Conservation (phyloP, 2,888 invertebrate species). For the Yponomeuta cagnagella region DNA sequence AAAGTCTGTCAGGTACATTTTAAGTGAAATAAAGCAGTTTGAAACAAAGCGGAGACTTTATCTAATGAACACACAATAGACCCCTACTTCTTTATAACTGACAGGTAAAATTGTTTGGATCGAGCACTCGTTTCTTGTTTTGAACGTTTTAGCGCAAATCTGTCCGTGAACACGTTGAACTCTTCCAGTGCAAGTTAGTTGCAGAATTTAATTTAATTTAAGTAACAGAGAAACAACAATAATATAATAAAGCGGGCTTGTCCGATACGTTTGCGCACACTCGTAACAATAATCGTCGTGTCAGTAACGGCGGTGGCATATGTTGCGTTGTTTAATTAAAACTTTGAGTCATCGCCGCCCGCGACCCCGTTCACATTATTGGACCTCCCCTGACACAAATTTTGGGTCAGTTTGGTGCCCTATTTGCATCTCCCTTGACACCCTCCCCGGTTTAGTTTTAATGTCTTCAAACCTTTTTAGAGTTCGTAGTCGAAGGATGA, state of each 20-base stretch:
- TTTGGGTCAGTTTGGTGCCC: background rate
- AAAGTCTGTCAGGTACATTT: too few relatives aligned
- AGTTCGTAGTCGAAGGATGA: too few relatives aligned
- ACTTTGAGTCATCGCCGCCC: constrained; percentile 59
- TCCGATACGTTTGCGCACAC: constrained; percentile 26
- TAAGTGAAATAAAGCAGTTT: too few relatives aligned
- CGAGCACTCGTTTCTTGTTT: too few relatives aligned
- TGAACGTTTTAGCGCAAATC: too few relatives aligned
- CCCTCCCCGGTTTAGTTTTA: too few relatives aligned
- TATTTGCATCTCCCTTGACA: background rate
- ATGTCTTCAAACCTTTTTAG: too few relatives aligned
- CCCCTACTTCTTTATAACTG: too few relatives aligned
- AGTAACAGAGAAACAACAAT: background rate
- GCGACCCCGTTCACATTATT: constrained; percentile 48
- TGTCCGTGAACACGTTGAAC: too few relatives aligned
- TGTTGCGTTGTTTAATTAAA: constrained; percentile 68
- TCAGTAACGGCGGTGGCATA: constrained; percentile 54
- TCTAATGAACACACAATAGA: too few relatives aligned
- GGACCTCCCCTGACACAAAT: constrained; percentile 30
- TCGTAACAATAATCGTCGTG: constrained; percentile 58
- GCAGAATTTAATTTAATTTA: background rate
- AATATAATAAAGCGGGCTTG: background rate
- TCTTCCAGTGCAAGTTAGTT: background rate
- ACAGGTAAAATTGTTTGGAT: too few relatives aligned
- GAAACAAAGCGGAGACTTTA: too few relatives aligned